phyloP scores from a whole-genome alignment of 2,113 vertebrate species.

The Nannospalax galili region DNA sequence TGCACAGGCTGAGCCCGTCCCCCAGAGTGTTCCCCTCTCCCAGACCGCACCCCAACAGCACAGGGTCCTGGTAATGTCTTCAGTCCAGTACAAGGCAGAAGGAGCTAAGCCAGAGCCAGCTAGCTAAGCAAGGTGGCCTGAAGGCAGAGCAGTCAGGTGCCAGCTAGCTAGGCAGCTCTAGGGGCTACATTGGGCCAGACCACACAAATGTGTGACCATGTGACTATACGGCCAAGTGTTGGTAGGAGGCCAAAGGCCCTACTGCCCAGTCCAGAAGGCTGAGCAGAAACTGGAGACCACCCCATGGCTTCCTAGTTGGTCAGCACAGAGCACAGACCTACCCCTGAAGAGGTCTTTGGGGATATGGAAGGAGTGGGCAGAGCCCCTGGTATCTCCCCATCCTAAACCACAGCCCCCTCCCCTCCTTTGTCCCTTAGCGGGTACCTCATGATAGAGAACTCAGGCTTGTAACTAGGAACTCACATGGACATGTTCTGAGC shows the following conservation, averaged over 20 bases:
- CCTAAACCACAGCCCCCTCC: not conserved
- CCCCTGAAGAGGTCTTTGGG: not conserved
- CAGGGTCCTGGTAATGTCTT: not conserved
- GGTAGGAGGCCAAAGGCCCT: not conserved
- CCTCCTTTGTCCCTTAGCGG: not conserved
- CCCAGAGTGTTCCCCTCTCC: not conserved
- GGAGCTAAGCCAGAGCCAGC: not conserved
- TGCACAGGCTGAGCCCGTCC: not conserved
- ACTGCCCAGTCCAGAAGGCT: no score
- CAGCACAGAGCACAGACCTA: accelerated
- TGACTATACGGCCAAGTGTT: not conserved
- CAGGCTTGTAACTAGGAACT: not conserved
- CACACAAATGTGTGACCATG: not conserved
- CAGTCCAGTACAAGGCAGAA: not conserved
- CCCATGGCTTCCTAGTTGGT: not conserved
- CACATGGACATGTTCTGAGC: constrained; percentile 71
- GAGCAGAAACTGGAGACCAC: not conserved
- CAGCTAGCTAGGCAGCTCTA: not conserved
- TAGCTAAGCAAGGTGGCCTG: not conserved
- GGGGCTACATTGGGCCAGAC: not conserved
- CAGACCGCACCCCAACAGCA: no score
- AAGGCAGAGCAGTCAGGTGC: not conserved
- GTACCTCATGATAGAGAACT: not conserved
- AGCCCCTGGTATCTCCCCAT: not conserved
- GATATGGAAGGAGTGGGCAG: not conserved